Evolutionary conservation across 2,888 invertebrate species (phyloP).

Genomic region (Erynnis tages): DNA sequence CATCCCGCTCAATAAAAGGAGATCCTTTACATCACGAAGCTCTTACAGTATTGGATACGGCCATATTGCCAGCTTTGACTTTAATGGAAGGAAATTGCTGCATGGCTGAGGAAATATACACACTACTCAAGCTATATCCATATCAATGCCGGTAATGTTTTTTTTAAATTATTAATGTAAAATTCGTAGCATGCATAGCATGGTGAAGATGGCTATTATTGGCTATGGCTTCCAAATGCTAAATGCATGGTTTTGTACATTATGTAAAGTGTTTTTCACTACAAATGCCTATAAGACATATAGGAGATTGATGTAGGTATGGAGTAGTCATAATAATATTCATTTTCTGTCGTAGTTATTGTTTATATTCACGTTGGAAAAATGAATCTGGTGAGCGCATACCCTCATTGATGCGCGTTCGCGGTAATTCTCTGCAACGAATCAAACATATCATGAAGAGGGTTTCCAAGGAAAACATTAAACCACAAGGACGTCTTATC

Average conservation of each 20-base stretch:
- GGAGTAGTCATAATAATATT: too few relatives aligned
- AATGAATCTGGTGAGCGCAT: conserved; percentile 89
- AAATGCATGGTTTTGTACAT: too few relatives aligned
- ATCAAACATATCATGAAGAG: conserved; percentile 98
- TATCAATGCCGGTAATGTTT: conserved; percentile 87
- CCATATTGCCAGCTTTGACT: conserved; percentile 94
- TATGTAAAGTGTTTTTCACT: background rate
- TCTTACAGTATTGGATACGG: conserved; percentile 91
- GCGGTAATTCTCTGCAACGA: conserved; percentile 93
- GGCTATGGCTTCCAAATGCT: too few relatives aligned
- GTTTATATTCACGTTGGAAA: conserved; percentile 98
- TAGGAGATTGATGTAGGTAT: too few relatives aligned
- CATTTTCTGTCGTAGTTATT: conserved; percentile 86
- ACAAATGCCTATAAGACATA: background rate
- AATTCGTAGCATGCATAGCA: too few relatives aligned
- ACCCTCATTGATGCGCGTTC: conserved; percentile 90
- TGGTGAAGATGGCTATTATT: too few relatives aligned
- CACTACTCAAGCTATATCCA: conserved; percentile 91
- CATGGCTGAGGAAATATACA: conserved; percentile 98
- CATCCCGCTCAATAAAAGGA: conserved; percentile 56
- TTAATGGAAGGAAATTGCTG: conserved; percentile 97
- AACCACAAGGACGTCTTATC: conserved; percentile 96
- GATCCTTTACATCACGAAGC: conserved; percentile 90
- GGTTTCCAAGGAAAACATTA: conserved; percentile 98
- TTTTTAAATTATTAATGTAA: too few relatives aligned